These are phyloP conservation scores for Hydractinia symbiolongicarpus DNA, from an alignment of 30 jellyfish, hydroid and myxozoan genomes.

Conservation along the genomic window DNA sequence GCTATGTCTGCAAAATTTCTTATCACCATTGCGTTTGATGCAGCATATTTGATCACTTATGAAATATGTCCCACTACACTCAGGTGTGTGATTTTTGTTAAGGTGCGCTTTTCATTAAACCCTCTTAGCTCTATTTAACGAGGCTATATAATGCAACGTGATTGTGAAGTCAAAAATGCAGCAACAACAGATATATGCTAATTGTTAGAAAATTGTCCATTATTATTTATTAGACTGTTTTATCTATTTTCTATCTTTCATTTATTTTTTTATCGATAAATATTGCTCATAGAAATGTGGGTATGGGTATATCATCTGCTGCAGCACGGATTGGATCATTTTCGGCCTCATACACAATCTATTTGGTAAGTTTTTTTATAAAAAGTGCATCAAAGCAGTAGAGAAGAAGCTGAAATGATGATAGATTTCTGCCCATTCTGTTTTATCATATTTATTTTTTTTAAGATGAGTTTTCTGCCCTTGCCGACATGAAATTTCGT, in stretches of 20 bases:
- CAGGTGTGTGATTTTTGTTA: conserved; percentile 16
- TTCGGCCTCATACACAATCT: conserved; percentile 24
- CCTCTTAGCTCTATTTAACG: not conserved
- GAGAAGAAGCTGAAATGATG: too few species aligned
- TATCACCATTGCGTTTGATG: conserved; percentile 33
- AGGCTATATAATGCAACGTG: too few species aligned
- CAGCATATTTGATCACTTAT: conserved; percentile 22
- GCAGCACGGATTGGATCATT: conserved; percentile 44
- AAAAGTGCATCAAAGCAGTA: too few species aligned
- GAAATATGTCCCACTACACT: conserved; percentile 43
- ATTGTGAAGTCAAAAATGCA: too few species aligned
- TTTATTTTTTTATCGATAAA: not conserved
- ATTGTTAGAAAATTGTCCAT: too few species aligned
- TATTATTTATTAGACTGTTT: too few species aligned
- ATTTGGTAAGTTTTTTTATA: conserved; percentile 16
- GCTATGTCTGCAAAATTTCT: conserved; percentile 34
- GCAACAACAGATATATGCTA: too few species aligned
- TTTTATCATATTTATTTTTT: too few species aligned
- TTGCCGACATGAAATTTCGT: too few species aligned
- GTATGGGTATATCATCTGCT: conserved; percentile 42
- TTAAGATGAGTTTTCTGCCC: too few species aligned
- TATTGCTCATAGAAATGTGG: conserved; percentile 20
- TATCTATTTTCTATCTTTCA: too few species aligned
- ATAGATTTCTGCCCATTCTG: too few species aligned
- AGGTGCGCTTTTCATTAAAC: not conserved